Evolutionary conservation across 2,113 vertebrate genomes (phyloP).

Genomic region (Gadus macrocephalus): DNA sequence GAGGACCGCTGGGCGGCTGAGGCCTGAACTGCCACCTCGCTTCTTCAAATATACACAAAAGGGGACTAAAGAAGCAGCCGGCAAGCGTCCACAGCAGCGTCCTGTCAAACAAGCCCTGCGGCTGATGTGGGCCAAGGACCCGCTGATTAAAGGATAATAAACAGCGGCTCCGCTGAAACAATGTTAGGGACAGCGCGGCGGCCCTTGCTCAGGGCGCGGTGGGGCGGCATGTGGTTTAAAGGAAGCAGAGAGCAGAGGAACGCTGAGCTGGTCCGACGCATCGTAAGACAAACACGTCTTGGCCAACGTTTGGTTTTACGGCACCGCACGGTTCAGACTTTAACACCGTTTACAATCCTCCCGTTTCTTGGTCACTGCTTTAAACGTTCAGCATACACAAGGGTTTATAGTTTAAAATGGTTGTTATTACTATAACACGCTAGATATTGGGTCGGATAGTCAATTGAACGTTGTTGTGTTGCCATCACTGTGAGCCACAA

Average conservation of each 20-base stretch:
- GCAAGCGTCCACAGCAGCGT: constrained; percentile 17
- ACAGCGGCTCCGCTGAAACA: constrained; percentile 37
- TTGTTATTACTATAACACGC: too few species aligned
- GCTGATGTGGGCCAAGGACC: constrained; percentile 26
- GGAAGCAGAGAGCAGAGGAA: constrained; percentile 8
- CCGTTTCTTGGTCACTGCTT: too few species aligned
- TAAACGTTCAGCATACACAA: too few species aligned
- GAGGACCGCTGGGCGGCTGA: neutral
- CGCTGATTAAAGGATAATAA: constrained; percentile 55
- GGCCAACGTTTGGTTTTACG: too few species aligned
- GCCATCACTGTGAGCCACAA: neutral
- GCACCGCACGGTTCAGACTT: too few species aligned
- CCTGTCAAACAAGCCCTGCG: constrained; percentile 26
- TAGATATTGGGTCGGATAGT: too few species aligned
- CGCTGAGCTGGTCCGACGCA: constrained; percentile 8
- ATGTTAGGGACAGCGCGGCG: constrained; percentile 18
- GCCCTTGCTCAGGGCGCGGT: neutral
- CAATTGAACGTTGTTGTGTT: too few species aligned
- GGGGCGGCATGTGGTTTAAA: too few species aligned
- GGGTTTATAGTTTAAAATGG: too few species aligned
- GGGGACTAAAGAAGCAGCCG: constrained; percentile 33
- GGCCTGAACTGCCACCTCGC: constrained; percentile 22
- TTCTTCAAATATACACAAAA: constrained; percentile 49
- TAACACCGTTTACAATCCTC: too few species aligned
- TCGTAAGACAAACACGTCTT: too few species aligned